Percentiles rank a stretch among this genome's conserved stretches.
These are phyloP conservation scores for Fringilla coelebs DNA, from an alignment of 2,797 vertebrate genomes.

Conservation along the genomic window DNA sequence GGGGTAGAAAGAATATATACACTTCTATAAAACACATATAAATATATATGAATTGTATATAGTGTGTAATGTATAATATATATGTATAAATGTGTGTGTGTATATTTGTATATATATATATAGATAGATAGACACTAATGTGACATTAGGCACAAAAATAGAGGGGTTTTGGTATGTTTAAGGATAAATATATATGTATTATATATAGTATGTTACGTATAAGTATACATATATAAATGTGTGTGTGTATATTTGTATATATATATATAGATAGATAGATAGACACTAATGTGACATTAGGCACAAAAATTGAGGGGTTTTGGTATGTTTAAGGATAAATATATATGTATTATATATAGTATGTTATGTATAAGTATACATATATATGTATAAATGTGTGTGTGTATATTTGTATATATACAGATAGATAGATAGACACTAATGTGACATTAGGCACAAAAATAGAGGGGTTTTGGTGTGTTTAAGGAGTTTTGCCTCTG, in stretches of 20 bases:
- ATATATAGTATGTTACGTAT: background rate
- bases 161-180: background rate
- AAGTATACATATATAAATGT: too few relatives aligned
- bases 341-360: too few relatives aligned
- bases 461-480: rapidly evolving
- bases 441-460: background rate
- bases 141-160: background rate
- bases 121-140: too few relatives aligned
- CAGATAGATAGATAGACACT: too few relatives aligned
- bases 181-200: background rate
- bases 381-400: rapidly evolving
- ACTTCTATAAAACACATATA: too few relatives aligned
- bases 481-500: background rate
- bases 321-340: background rate
- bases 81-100: rapidly evolving
- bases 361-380: background rate
- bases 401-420: too few relatives aligned
- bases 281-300: background rate
- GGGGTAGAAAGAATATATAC: too few relatives aligned
- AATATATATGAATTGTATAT: background rate
- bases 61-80: background rate
- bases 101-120: too few relatives aligned
- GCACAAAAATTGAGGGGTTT: background rate
- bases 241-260: too few relatives aligned
- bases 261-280: too few relatives aligned